phyloP scores from a whole-genome alignment of 2,797 vertebrate species.

The Parauchenoglanis punctatus region DNA sequence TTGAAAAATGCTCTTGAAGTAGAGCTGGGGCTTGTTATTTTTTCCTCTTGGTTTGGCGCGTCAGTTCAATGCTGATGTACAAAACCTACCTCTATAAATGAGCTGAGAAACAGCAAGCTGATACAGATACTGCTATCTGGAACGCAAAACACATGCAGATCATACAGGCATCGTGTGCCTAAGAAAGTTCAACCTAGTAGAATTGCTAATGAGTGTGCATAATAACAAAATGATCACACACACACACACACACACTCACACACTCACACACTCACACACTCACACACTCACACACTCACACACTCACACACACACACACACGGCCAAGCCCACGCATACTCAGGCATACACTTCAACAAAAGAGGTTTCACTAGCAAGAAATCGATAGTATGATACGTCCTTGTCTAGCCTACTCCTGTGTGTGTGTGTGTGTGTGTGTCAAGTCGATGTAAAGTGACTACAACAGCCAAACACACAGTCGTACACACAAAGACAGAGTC shows the following conservation, averaged over 20 bases:
- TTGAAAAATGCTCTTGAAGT: not conserved
- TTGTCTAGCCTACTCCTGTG: conserved; percentile 11
- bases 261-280: not conserved
- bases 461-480: conserved; percentile 17
- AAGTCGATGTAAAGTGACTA: conserved; percentile 17
- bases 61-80: not conserved
- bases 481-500: conserved; percentile 39
- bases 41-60: not conserved
- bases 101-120: not conserved
- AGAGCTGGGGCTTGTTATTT: not conserved
- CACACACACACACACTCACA: conserved; percentile 30
- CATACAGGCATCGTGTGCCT: not conserved
- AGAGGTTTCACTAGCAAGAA: conserved; percentile 32
- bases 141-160: not conserved
- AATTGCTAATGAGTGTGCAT: not conserved
- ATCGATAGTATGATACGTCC: conserved; percentile 31
- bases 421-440: conserved; percentile 1
- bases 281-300: conserved; percentile 35
- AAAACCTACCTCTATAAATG: not conserved
- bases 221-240: not conserved
- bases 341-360: not conserved
- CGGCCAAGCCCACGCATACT: conserved; percentile 20
- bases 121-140: not conserved
- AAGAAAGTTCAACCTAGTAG: not conserved
- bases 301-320: not conserved